These are phyloP conservation scores for Heliothis virescens DNA, from an alignment of 1,140 invertebrate genomes.

Conservation along the genomic window DNA sequence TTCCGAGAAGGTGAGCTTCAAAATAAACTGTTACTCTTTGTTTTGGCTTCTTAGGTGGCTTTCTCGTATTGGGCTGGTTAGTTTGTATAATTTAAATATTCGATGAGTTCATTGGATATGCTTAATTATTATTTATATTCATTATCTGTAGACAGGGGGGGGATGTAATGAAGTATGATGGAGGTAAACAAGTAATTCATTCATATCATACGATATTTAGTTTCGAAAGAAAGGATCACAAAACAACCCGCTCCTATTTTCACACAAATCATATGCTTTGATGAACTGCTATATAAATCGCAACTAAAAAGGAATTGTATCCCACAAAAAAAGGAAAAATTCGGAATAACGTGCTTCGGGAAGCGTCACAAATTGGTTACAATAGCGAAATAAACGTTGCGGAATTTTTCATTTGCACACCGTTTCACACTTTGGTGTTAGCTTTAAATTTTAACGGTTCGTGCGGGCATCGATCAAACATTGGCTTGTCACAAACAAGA, in stretches of 20 bases:
- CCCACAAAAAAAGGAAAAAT: constrained; percentile 53
- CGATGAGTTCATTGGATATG: constrained; percentile 1
- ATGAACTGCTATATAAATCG: constrained; percentile 25
- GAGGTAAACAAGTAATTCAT: too few species aligned
- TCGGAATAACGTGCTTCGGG: constrained; percentile 57
- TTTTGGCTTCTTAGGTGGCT: constrained; percentile 80
- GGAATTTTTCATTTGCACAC: constrained; percentile 79
- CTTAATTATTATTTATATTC: constrained; percentile 10
- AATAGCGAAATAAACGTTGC: constrained; percentile 77
- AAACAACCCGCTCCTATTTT: constrained; percentile 10
- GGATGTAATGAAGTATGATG: too few species aligned
- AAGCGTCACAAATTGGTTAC: constrained; percentile 74
- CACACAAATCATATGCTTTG: constrained; percentile 23
- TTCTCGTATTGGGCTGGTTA: constrained; percentile 62
- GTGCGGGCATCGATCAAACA: constrained; percentile 56
- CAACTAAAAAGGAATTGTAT: constrained; percentile 10
- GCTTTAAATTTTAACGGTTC: constrained; percentile 71
- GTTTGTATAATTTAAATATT: constrained; percentile 64
- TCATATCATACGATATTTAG: background rate
- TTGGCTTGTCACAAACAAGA: constrained; percentile 24
- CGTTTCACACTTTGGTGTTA: constrained; percentile 74
- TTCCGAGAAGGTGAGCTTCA: constrained; percentile 72
- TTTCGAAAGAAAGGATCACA: background rate
- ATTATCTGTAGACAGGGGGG: background rate
- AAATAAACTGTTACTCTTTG: constrained; percentile 73